Evolutionary conservation across 2,797 vertebrate species (phyloP).

Genomic region (Myotis pilosus): DNA sequence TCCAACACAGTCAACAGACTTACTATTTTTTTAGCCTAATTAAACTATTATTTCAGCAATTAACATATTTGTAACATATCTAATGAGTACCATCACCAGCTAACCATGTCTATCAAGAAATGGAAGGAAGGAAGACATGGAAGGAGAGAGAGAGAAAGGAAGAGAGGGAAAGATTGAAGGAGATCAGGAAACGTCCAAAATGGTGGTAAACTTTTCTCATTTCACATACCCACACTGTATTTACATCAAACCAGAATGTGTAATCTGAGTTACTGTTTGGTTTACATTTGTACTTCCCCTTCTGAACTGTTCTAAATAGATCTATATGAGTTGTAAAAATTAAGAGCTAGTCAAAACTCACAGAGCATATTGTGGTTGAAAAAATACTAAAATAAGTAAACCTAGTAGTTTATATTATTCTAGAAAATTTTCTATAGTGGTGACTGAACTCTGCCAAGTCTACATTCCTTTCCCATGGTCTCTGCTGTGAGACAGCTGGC

Average conservation of each 20-base stretch:
- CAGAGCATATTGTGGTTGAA: neutral
- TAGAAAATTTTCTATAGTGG: neutral
- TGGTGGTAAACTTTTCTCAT: neutral
- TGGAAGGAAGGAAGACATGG: neutral
- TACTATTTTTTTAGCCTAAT: neutral
- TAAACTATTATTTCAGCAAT: neutral
- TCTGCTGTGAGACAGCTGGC: conserved; percentile 36
- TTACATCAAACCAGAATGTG: neutral
- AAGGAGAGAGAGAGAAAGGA: neutral
- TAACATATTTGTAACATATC: neutral
- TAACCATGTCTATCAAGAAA: neutral
- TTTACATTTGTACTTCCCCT: conserved; percentile 21
- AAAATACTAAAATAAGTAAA: conserved; percentile 27
- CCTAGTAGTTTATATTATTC: neutral
- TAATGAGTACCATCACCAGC: neutral
- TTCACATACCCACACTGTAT: neutral
- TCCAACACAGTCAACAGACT: neutral
- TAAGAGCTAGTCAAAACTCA: neutral
- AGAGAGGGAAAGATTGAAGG: neutral
- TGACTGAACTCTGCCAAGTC: neutral
- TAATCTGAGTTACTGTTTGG: neutral
- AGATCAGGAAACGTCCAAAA: neutral
- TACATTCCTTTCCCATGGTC: neutral
- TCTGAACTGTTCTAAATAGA: conserved; percentile 40
- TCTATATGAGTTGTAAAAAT: neutral